Conservation (phyloP, 1,140 invertebrate genomes). For the Bombus superbus region DNA sequence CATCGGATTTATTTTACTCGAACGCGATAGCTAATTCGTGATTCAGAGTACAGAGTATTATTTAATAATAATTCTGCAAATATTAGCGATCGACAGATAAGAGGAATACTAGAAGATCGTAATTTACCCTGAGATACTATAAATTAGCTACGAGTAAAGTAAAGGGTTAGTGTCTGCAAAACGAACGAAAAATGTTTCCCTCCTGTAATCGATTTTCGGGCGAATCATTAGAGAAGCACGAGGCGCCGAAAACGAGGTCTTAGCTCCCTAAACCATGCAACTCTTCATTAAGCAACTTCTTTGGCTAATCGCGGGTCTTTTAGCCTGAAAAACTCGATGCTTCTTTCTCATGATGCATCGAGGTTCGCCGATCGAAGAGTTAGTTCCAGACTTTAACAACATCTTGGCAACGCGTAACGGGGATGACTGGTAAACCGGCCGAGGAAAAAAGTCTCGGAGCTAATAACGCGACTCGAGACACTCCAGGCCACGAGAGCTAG, state of each 20-base stretch:
- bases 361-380: conserved; percentile 7
- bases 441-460: conserved; percentile 42
- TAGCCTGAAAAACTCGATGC: background rate
- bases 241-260: background rate
- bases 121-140: background rate
- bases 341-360: conserved; percentile 7
- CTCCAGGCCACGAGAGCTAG: conserved; percentile 18
- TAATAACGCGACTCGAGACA: conserved; percentile 57
- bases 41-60: no score
- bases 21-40: no score
- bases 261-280: background rate
- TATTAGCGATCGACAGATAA: no score
- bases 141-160: no score
- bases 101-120: background rate
- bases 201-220: background rate
- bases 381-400: background rate
- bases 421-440: conserved; percentile 14
- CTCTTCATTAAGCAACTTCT: conserved; percentile 26
- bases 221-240: conserved; percentile 6
- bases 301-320: background rate
- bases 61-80: background rate
- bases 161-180: background rate
- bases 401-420: conserved; percentile 33
- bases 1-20: background rate
- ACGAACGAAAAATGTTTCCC: background rate